phyloP scores from a whole-genome alignment of 1,140 invertebrate species.

The Vollenhovia emeryi region DNA sequence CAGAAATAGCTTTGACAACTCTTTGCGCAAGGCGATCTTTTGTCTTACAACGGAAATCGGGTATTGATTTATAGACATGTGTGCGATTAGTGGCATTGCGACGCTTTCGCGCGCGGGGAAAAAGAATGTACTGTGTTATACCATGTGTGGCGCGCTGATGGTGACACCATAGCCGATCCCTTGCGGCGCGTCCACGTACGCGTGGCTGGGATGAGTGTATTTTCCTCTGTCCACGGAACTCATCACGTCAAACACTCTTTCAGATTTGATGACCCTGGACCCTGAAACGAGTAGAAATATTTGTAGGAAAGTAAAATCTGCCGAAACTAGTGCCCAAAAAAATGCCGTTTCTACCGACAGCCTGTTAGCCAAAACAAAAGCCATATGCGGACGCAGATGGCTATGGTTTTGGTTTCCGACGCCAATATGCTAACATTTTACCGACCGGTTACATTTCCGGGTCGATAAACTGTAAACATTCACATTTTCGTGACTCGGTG shows the following conservation, averaged over 20 bases:
- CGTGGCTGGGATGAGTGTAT: constrained; percentile 89
- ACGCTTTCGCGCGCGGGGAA: constrained; percentile 9
- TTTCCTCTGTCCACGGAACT: constrained; percentile 93
- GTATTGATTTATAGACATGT: neutral
- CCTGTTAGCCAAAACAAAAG: too few species aligned
- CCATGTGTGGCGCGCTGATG: constrained; percentile 99
- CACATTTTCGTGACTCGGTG: too few species aligned
- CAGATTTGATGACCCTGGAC: constrained; percentile 93
- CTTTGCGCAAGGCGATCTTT: neutral
- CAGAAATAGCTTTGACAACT: neutral
- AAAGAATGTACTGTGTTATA: constrained; percentile 81
- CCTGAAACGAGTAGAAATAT: constrained; percentile 84
- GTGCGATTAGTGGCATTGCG: too few species aligned
- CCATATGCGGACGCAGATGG: too few species aligned
- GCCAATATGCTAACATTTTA: too few species aligned
- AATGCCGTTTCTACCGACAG: too few species aligned
- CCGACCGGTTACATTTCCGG: too few species aligned
- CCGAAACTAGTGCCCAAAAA: too few species aligned
- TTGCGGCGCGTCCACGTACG: constrained; percentile 96
- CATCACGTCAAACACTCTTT: constrained; percentile 94
- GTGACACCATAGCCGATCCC: constrained; percentile 96
- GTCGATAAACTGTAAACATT: too few species aligned
- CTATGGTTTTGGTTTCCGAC: too few species aligned
- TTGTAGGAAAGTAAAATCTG: too few species aligned
- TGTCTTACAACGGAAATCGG: neutral